Evolutionary conservation across 2,888 invertebrate genomes (phyloP), one percentile per base, ranked within the genome.

Genomic region (Erynnis tages): DNA sequence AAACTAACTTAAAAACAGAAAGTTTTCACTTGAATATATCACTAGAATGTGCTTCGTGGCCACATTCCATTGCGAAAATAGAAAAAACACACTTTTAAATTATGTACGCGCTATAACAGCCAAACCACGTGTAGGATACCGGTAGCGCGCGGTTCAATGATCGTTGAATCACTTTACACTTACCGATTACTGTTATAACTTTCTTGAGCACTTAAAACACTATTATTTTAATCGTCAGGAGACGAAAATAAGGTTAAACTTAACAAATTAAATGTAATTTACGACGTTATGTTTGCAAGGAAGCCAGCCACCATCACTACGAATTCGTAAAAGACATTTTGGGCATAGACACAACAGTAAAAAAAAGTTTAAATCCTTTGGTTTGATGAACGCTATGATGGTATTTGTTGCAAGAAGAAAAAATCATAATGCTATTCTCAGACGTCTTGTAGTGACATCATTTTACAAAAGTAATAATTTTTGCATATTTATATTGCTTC

Each of bases 291-390:
- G 82, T 81, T 81, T 76, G 84, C 87, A 84, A 88, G 83, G 80
- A 90, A 86, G 88, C 89, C 88, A 87, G 88, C 90, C 88, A 89
- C 89, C 90, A 86, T 88, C 89, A 87, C 89, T 89, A 88, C 82
- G 75, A 82, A 83, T 81, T 79, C 84, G 89, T 86, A 88, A 90
- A 90, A 90, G 90, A 90, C 87, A 87, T 86, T 73, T 77, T 81
- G 62, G 64, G 61, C 88, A 89, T 89, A 88, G 87, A 89, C 83
- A 82, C 73, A 67, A 65, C 63, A 72, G 72, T 73, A 75, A 80
- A 79, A 80, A 79, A 82, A 78, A 52, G 46, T 54, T 55, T 47
- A n/a, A n/a, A n/a, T n/a, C n/a, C n/a, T n/a, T n/a, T n/a, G n/a
- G n/a, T n/a, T n/a, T n/a, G n/a, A n/a, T n/a, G 40, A 55, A 55